Base-by-base conservation (phyloP, 2,888 invertebrate species). In the Dendrolimus pini region DNA sequence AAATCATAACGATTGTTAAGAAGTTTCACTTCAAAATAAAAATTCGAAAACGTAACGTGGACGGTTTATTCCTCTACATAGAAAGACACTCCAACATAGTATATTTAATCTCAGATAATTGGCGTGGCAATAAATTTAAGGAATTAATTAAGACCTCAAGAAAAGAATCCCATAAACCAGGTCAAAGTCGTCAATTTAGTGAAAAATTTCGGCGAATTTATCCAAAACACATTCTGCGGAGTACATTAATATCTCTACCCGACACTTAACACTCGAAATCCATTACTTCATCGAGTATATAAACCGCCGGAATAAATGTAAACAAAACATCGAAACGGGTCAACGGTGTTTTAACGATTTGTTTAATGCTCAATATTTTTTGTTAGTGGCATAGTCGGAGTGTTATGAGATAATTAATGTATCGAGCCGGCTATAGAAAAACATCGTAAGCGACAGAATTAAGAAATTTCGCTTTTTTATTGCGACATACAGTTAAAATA, bases 331-430 rank as follows among this genome's bases (percentile, higher is more conserved):
- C 63, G 52, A 74, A 72, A 64, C 74, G 64, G 79, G 80, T 77
- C 77, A 75, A 69, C 72, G 66, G 72, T 73, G 68, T 61, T 72
- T 80, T 78, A 77, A 81, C 68, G 78, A 72, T 62, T 69, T 73
- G 75, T 75, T 80, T 77, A 78, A 78, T 69, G 66, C 68, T 73
- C 64, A 60, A 67, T 68, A 68, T 70, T 71, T 67, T 70, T 63
- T 47, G 59, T 61, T 58, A 59, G 6, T 30, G 30, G 30, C 30
- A 30, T 30, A 30, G 30, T 30, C 30, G 30, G 30, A 30, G 30
- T 30, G 30, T 30, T 30, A 30, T 1, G 30, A 30, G 30, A 30
- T 30, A 30, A 30, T 30, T 30, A 30, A 30, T 30, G 30, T 30
- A 30, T 30, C 3, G 30, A 30, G 30, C 30, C 30, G 2, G 30